phyloP scores from a whole-genome alignment of 1,140 invertebrate genomes.

The Glossosoma conforme region DNA sequence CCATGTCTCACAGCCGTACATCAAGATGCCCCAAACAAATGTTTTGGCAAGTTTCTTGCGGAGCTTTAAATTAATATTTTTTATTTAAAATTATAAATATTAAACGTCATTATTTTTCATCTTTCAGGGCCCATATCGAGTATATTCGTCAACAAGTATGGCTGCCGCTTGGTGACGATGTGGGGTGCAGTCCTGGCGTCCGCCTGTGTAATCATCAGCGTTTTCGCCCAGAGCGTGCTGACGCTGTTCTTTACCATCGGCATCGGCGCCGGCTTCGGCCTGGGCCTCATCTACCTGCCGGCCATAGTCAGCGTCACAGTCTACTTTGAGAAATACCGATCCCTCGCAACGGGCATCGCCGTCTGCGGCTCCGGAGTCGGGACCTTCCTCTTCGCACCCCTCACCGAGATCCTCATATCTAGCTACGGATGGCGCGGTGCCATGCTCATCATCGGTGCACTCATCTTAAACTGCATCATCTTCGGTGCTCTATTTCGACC shows the following conservation, averaged over 20 bases:
- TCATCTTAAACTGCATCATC: conserved; percentile 77
- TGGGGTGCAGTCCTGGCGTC: conserved; percentile 76
- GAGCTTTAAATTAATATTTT: neutral
- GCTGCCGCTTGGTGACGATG: conserved; percentile 85
- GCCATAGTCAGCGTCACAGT: conserved; percentile 92
- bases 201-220: conserved; percentile 67
- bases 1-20: too few species aligned
- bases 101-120: conserved; percentile 18
- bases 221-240: conserved; percentile 70
- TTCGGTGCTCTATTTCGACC: conserved; percentile 81
- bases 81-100: neutral
- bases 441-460: conserved; percentile 73
- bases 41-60: too few species aligned
- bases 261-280: conserved; percentile 82
- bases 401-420: conserved; percentile 62
- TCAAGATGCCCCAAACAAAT: too few species aligned
- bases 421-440: conserved; percentile 66
- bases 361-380: conserved; percentile 91
- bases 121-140: conserved; percentile 85
- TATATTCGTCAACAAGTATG: conserved; percentile 88
- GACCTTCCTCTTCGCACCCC: conserved; percentile 77
- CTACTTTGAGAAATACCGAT: conserved; percentile 88
- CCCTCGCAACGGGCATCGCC: conserved; percentile 85
- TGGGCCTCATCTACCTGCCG: conserved; percentile 90
- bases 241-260: conserved; percentile 85